Conservation (phyloP, 2,888 invertebrate species). For the Stenurella melanura region DNA sequence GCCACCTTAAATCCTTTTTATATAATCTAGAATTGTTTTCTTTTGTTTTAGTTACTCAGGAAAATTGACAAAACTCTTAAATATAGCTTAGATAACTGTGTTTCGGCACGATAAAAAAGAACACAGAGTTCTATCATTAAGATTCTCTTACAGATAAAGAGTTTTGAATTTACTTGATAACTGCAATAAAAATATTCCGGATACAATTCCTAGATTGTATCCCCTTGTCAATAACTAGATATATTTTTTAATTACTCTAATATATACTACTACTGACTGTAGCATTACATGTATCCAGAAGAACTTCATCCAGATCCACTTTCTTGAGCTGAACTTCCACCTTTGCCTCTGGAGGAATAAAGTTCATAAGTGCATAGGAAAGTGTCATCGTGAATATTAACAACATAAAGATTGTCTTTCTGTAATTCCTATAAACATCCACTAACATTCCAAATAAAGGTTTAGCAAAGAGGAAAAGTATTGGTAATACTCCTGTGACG, state of each 20-base stretch:
- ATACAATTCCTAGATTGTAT: not conserved
- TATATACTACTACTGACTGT: slow-evolving; percentile 66
- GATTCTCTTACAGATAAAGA: too few relatives aligned
- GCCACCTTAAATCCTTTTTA: too few relatives aligned
- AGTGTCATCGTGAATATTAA: slow-evolving; percentile 80
- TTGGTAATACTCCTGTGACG: slow-evolving; percentile 83
- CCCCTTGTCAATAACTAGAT: not conserved
- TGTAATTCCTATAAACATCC: slow-evolving; percentile 81
- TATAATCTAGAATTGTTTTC: too few relatives aligned
- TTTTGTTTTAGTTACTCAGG: too few relatives aligned
- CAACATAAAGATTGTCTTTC: slow-evolving; percentile 83
- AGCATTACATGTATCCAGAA: slow-evolving; percentile 69
- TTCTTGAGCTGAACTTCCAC: slow-evolving; percentile 57
- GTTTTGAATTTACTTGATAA: too few relatives aligned
- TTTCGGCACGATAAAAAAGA: too few relatives aligned
- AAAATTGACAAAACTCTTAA: too few relatives aligned
- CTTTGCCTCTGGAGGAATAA: slow-evolving; percentile 75
- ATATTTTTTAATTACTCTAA: slow-evolving; percentile 20
- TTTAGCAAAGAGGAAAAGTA: slow-evolving; percentile 86
- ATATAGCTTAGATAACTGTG: too few relatives aligned
- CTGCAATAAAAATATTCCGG: too few relatives aligned
- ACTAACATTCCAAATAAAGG: slow-evolving; percentile 85
- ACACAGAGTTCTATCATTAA: too few relatives aligned
- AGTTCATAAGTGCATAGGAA: slow-evolving; percentile 82
- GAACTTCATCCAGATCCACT: slow-evolving; percentile 51